Evolutionary conservation across 2,797 vertebrate genomes (phyloP).

Genomic region (Argya squamiceps): DNA sequence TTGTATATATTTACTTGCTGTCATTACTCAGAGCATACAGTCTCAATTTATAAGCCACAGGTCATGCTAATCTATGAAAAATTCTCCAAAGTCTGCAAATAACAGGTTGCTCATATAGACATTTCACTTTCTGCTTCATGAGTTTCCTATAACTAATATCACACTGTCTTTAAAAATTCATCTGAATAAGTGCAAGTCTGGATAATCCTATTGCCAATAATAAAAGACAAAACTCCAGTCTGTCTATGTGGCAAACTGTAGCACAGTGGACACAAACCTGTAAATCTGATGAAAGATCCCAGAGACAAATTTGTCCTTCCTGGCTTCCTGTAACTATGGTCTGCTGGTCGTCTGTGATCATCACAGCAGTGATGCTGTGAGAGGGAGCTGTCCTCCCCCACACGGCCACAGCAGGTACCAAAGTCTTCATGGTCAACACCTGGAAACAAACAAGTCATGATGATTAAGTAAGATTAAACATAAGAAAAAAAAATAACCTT

Average conservation of each 20-base stretch:
- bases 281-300: slow-evolving; percentile 78
- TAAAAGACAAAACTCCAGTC: background rate
- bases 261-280: slow-evolving; percentile 64
- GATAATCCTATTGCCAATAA: background rate
- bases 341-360: slow-evolving; percentile 82
- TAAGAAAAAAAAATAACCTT: background rate
- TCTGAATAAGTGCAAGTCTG: background rate
- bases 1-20: background rate
- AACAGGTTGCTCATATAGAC: background rate
- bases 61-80: background rate
- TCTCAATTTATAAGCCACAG: background rate
- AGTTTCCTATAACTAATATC: background rate
- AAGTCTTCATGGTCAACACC: slow-evolving; percentile 62
- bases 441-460: background rate
- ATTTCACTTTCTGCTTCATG: background rate
- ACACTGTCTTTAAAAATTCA: background rate
- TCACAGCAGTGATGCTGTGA: slow-evolving; percentile 80
- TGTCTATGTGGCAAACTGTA: background rate
- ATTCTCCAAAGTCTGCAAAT: background rate
- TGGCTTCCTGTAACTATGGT: slow-evolving; percentile 80
- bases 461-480: background rate
- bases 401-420: slow-evolving; percentile 65
- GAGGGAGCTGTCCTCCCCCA: slow-evolving; percentile 79
- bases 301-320: slow-evolving; percentile 83
- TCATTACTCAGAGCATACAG: background rate